Evolutionary conservation across 2,797 vertebrate genomes (phyloP).

Genomic region (Pantherophis alleghaniensis): DNA sequence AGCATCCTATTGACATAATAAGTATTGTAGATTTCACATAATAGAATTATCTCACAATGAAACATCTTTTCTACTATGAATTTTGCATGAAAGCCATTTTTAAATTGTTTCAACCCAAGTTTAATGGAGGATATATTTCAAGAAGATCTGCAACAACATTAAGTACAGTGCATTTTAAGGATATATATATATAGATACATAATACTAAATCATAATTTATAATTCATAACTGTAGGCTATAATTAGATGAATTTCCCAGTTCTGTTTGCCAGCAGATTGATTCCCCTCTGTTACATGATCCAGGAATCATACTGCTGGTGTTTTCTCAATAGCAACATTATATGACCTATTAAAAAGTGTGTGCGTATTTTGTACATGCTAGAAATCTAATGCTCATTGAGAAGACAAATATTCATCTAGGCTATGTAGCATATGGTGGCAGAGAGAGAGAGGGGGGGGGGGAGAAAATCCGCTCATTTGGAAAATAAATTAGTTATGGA

Average conservation of each 20-base stretch:
- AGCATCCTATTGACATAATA: background rate
- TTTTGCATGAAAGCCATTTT: conserved; percentile 29
- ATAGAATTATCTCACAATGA: background rate
- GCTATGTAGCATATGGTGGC: background rate
- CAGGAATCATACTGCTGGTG: background rate
- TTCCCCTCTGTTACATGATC: background rate
- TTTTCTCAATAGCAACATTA: background rate
- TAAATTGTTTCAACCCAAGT: conserved; percentile 29
- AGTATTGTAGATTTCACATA: background rate
- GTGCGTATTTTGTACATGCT: background rate
- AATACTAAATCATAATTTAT: conserved; percentile 22
- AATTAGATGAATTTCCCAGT: conserved; percentile 28
- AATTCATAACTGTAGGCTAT: conserved; percentile 35
- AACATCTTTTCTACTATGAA: conserved; percentile 3
- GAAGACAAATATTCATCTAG: background rate
- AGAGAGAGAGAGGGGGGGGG: too few species aligned
- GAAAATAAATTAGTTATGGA: background rate
- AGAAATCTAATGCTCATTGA: background rate
- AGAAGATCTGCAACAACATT: background rate
- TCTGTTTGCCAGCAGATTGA: conserved; percentile 9
- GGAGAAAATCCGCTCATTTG: background rate
- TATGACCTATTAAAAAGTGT: background rate
- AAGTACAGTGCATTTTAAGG: conserved; percentile 34
- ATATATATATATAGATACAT: conserved; percentile 6
- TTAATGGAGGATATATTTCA: conserved; percentile 25